Conservation (phyloP, 2,888 invertebrate species). For the Vanessa cardui region DNA sequence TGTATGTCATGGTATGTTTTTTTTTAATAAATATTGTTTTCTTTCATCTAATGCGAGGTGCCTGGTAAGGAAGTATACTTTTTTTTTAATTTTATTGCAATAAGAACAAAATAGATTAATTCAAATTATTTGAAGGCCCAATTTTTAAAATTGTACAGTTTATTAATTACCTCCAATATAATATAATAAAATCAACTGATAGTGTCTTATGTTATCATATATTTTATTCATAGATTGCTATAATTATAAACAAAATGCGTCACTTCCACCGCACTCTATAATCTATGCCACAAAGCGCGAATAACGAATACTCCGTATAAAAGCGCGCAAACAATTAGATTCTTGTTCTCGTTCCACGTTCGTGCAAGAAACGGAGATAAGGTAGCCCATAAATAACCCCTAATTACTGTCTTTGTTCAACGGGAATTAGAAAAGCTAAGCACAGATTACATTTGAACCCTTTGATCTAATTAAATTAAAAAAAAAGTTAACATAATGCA, state of each 20-base stretch:
- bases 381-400: conserved; percentile 72
- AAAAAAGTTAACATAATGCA: neutral
- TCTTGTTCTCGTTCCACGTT: conserved; percentile 40
- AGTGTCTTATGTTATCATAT: no score
- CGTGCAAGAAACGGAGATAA: conserved; percentile 69
- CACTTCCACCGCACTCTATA: neutral
- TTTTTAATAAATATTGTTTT: no score
- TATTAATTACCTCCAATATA: no score
- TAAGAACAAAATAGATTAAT: no score
- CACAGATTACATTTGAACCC: conserved; percentile 33
- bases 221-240: neutral
- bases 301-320: conserved; percentile 32
- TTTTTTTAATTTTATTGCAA: no score
- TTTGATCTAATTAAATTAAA: conserved; percentile 31
- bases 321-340: conserved; percentile 41
- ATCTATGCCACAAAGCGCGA: conserved; percentile 8
- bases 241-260: neutral
- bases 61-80: no score
- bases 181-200: no score
- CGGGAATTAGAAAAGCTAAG: conserved; percentile 39
- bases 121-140: no score
- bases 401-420: conserved; percentile 69
- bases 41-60: no score
- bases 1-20: no score
- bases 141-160: no score